A percentile compares a stretch with the other conserved stretches of the same genome.
Evolutionary conservation across 2,888 invertebrate species (phyloP).

Genomic region (Hirtodrosophila histrioides): DNA sequence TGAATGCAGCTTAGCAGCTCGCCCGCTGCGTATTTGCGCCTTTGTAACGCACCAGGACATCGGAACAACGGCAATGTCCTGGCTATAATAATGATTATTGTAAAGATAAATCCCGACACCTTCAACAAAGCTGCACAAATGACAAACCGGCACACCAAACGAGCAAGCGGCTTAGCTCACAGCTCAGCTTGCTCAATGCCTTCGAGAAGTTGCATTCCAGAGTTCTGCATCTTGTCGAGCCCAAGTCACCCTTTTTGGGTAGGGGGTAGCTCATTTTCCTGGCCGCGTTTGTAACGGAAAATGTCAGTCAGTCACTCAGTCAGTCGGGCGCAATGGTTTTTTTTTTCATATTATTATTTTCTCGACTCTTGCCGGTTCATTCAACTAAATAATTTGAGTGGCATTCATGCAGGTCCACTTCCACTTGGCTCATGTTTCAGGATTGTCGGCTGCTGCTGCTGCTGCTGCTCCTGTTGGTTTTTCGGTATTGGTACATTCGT

Average conservation of each 20-base stretch:
- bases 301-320: conserved; percentile 56
- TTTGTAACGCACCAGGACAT: conserved; percentile 55
- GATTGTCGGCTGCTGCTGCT: conserved; percentile 52
- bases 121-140: conserved; percentile 82
- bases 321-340: conserved; percentile 5
- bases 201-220: conserved; percentile 45
- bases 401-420: conserved; percentile 80
- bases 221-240: conserved; percentile 26
- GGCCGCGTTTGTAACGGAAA: conserved; percentile 65
- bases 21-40: conserved; percentile 75
- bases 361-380: conserved; percentile 81
- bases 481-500: conserved; percentile 65
- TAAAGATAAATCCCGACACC: conserved; percentile 84
- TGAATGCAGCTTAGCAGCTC: conserved; percentile 77
- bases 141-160: conserved; percentile 63
- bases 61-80: conserved; percentile 49
- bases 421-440: conserved; percentile 77
- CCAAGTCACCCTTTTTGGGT: conserved; percentile 21
- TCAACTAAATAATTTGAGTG: conserved; percentile 82
- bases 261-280: conserved; percentile 22
- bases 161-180: conserved; percentile 50
- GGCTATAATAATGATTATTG: conserved; percentile 78
- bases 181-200: conserved; percentile 32
- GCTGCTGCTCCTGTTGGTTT: conserved; percentile 29
- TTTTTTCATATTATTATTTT: conserved; percentile 39